Evolutionary conservation across 2,888 invertebrate species (phyloP).

Genomic region (Pristionchus fissidentatus): DNA sequence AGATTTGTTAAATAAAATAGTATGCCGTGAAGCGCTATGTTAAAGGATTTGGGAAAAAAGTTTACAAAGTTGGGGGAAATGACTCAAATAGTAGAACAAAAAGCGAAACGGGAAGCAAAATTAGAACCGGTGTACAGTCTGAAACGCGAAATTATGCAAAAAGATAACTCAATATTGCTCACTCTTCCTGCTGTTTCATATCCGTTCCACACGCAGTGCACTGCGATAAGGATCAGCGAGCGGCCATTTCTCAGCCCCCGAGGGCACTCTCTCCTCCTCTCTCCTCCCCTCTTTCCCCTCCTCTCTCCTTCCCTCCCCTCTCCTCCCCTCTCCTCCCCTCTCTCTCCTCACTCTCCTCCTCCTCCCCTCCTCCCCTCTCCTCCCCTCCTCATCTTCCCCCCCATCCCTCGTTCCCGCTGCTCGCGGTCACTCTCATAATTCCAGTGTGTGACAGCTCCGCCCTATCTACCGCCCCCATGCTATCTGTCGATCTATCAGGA

Average conservation of each 20-base stretch:
- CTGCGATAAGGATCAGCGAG: background rate
- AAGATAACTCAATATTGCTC: background rate
- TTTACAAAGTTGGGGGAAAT: background rate
- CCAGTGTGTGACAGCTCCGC: slow-evolving; percentile 7
- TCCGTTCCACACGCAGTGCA: background rate
- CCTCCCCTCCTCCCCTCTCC: background rate
- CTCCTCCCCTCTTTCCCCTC: background rate
- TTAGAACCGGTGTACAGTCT: background rate
- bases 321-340: background rate
- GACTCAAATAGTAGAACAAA: background rate
- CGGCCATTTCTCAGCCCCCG: background rate
- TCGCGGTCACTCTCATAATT: background rate
- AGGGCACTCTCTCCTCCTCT: background rate
- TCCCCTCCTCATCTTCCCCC: background rate
- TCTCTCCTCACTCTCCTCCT: background rate
- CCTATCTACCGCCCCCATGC: background rate
- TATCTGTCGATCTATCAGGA: no score
- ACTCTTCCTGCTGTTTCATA: background rate
- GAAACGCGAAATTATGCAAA: no score
- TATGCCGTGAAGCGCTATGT: background rate
- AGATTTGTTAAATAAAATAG: no score
- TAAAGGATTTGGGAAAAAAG: background rate
- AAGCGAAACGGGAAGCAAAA: background rate
- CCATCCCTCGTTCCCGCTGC: background rate
- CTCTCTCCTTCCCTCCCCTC: background rate